Conservation (phyloP, 2,797 vertebrate genomes). For the Rhyacichthys aspro region DNA sequence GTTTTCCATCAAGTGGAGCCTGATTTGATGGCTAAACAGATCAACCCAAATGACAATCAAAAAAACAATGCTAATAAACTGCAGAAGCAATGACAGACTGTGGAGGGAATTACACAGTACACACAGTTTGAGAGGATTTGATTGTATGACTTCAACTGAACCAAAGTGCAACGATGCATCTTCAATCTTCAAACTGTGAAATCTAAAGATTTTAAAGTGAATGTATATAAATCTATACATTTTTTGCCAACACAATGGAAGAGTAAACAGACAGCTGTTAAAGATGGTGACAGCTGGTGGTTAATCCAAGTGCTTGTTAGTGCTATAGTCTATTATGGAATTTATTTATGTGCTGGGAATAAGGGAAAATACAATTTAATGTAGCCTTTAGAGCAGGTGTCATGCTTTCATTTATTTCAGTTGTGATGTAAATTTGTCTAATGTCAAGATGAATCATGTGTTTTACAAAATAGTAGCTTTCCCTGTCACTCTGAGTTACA, state of each 20-base stretch:
- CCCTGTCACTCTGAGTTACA: too few relatives aligned
- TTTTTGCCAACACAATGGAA: neutral
- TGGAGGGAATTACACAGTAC: neutral
- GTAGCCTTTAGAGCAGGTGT: too few relatives aligned
- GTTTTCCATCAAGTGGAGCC: constrained; percentile 11
- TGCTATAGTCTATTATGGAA: neutral
- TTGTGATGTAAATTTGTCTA: too few relatives aligned
- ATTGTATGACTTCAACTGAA: neutral
- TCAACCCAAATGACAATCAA: neutral
- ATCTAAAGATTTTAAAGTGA: constrained; percentile 2
- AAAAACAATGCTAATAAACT: constrained; percentile 1
- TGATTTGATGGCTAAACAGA: constrained; percentile 18
- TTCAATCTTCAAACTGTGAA: constrained; percentile 10
- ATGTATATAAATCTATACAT: constrained; percentile 2
- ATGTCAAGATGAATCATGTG: too few relatives aligned
- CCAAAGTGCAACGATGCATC: neutral
- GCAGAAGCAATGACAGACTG: neutral
- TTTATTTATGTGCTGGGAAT: neutral
- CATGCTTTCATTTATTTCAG: too few relatives aligned
- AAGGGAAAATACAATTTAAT: too few relatives aligned
- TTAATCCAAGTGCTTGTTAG: neutral
- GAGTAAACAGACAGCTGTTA: constrained; percentile 1
- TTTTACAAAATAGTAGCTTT: too few relatives aligned
- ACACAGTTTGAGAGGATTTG: neutral
- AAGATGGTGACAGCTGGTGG: neutral